Percentiles rank a stretch among this genome's conserved stretches.
Evolutionary conservation across 2,888 invertebrate species (phyloP).

Genomic region (Lagria hirta): DNA sequence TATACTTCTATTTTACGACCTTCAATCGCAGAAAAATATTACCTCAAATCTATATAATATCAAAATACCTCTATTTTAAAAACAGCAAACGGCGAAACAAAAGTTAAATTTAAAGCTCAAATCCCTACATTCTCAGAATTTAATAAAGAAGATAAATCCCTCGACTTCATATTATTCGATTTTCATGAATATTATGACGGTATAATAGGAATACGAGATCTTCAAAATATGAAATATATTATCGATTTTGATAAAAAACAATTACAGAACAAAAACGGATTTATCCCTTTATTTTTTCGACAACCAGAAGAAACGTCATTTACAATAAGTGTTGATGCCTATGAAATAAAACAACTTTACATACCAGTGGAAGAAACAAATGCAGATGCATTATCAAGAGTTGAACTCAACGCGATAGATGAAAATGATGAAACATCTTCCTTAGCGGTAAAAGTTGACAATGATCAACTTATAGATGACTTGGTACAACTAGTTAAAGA

Average conservation of each 20-base stretch:
- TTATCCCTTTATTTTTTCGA: no score
- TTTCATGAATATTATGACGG: conserved; percentile 27
- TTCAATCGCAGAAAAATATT: conserved; percentile 20
- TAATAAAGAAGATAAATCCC: not conserved
- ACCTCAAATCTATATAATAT: conserved; percentile 10
- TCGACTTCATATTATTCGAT: conserved; percentile 14
- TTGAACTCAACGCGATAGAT: no score
- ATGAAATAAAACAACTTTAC: no score
- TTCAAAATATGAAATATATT: conserved; percentile 7
- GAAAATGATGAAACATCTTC: no score
- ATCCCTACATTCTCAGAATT: conserved; percentile 15
- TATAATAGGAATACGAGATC: conserved; percentile 19
- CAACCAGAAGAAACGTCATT: no score
- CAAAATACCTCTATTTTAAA: conserved; percentile 7
- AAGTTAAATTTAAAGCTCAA: conserved; percentile 11
- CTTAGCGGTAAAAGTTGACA: no score
- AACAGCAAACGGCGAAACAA: conserved; percentile 20
- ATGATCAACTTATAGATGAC: no score
- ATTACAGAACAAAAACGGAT: no score
- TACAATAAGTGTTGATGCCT: no score
- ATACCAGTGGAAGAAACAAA: no score
- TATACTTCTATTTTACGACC: conserved; percentile 20
- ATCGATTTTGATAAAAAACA: conserved; percentile 18
- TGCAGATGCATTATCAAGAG: no score
- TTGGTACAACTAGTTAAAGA: no score